Evolutionary conservation across 2,113 vertebrate genomes (phyloP), one percentile per base, ranked within the genome.

Genomic region (Microtus montanus): DNA sequence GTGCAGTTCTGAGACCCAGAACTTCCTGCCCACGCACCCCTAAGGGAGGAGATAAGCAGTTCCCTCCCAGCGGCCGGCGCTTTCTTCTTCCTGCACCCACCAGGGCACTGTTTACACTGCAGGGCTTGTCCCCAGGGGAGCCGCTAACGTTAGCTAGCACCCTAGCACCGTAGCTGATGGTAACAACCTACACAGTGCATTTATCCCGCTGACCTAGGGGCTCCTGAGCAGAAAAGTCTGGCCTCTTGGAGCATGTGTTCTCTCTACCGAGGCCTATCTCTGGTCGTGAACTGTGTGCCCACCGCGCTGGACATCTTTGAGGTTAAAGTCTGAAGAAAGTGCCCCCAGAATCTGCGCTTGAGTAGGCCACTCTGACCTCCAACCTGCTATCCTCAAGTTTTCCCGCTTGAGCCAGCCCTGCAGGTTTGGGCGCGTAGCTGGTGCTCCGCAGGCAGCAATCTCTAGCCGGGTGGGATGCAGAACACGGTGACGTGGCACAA

Each of bases 31-130:
- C 89, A 63, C 61, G 52, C 33, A 15, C 89, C 75, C 11, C 20
- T 3, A 30, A 93, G 5, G 44, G 26, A 73, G 28, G 33, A 89
- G 73, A 82, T 74, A 89, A 61, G 6, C 8, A 24, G 41, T 61
- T 82, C 38, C 87, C 74, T 77, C 35, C n/a, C 47, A 33, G n/a
- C n/a, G 5, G 52, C 24, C 8, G 70, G 52, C 1, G 13, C 66
- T 47, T 77, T 49, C 33, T 35, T 66, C 73, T 68, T 61, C 54
- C n/a, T 12, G 5, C 4, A 12, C 54, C 87, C 22, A 54, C 68
- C 26, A 35, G 17, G 8, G 28, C 83, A 78, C 92, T 95, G 96
- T 97, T 96, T 95, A 93, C 71, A 1, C 33, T 33, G 19, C 77
- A 82, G 68, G 26, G n/a, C 13, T 83, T 85, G 41, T 71, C 77